A percentile compares a stretch with the other conserved stretches of the same genome.
Evolutionary conservation across 2,888 invertebrate species (phyloP).

Genomic region (Archips crataeganus): DNA sequence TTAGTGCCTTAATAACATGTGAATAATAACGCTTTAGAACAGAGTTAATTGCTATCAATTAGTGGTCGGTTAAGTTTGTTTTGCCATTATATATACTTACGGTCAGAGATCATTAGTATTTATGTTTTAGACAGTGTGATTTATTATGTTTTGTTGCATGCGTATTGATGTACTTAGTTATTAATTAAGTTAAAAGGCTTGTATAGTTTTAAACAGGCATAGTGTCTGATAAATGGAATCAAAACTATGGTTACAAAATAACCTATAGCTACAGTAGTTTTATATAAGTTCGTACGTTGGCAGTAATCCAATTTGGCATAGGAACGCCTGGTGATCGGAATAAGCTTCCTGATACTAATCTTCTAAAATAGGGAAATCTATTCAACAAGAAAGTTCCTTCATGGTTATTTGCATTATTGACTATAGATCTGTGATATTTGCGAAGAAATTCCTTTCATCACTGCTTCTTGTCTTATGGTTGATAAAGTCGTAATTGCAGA

Average conservation of each 20-base stretch:
- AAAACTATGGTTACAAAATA: neutral
- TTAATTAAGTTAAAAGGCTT: neutral
- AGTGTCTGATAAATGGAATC: neutral
- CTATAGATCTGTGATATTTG: neutral
- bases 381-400: slow-evolving; percentile 25
- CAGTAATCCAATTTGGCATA: slow-evolving; percentile 70
- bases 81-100: neutral
- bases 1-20: neutral
- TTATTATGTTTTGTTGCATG: neutral
- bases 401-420: slow-evolving; percentile 11
- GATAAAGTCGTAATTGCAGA: neutral
- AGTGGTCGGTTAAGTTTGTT: slow-evolving; percentile 7
- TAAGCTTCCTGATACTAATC: slow-evolving; percentile 31
- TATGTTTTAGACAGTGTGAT: neutral
- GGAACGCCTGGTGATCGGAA: slow-evolving; percentile 32
- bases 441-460: neutral
- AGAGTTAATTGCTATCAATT: neutral
- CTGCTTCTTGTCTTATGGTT: neutral
- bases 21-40: neutral
- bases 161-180: neutral
- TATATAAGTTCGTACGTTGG: slow-evolving; percentile 59
- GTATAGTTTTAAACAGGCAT: neutral
- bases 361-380: slow-evolving; percentile 43
- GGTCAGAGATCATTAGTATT: neutral
- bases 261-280: slow-evolving; percentile 19